A percentile compares a stretch with the other conserved stretches of the same genome.
Evolutionary conservation across 2,888 invertebrate species (phyloP).

Genomic region (Napeogenes inachia): DNA sequence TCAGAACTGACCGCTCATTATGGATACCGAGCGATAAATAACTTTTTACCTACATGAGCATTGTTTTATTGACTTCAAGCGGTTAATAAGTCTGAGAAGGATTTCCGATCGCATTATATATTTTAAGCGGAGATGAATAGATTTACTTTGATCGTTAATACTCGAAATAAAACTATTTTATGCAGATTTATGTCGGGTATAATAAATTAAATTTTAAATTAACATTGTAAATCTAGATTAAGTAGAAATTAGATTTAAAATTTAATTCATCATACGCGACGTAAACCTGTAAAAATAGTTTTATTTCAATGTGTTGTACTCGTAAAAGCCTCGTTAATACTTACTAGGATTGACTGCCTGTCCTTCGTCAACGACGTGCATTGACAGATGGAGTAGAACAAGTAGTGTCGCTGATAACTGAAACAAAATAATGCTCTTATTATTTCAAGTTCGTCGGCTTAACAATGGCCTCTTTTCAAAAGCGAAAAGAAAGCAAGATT

Average conservation of each 20-base stretch:
- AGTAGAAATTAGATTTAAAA: no score
- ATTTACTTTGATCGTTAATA: no score
- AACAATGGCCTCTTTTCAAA: no score
- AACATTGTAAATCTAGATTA: no score
- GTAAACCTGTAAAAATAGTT: not conserved
- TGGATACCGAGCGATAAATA: conserved; percentile 12
- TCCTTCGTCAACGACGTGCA: conserved; percentile 70
- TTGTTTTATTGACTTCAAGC: not conserved
- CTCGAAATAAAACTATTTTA: no score
- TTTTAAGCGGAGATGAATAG: no score
- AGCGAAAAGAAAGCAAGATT: no score
- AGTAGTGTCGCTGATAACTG: conserved; percentile 70
- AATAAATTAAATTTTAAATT: no score
- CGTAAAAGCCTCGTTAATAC: conserved; percentile 32
- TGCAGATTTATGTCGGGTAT: no score
- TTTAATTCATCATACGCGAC: no score
- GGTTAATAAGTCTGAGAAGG: no score
- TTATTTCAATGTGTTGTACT: not conserved
- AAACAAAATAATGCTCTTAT: conserved; percentile 41
- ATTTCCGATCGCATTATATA: no score
- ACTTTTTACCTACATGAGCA: conserved; percentile 4
- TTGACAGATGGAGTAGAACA: conserved; percentile 65
- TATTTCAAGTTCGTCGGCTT: not conserved
- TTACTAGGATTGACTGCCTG: conserved; percentile 72
- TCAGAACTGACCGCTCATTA: conserved; percentile 18